phyloP scores from a whole-genome alignment of 2,888 invertebrate genomes.

The Caradrina clavipalpis region DNA sequence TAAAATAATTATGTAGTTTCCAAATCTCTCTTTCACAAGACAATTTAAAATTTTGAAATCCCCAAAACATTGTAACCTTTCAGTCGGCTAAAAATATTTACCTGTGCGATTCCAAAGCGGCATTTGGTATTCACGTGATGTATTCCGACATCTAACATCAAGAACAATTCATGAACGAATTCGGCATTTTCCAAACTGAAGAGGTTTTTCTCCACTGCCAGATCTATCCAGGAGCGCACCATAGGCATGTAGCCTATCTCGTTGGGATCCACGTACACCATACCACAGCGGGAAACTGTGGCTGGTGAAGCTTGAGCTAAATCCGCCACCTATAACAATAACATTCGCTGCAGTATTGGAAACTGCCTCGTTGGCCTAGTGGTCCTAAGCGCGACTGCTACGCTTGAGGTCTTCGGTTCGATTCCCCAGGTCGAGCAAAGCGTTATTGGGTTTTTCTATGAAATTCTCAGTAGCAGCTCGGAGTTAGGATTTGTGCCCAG shows the following conservation, averaged over 20 bases:
- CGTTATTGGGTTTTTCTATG: no score
- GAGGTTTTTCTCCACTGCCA: slow-evolving; percentile 86
- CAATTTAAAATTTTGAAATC: no score
- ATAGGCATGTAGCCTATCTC: slow-evolving; percentile 96
- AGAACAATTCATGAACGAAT: slow-evolving; percentile 93
- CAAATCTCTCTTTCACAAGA: no score
- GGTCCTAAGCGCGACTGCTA: no score
- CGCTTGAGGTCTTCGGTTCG: no score
- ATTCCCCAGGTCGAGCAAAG: no score
- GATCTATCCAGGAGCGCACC: slow-evolving; percentile 94
- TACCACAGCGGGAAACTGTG: slow-evolving; percentile 95
- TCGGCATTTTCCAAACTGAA: slow-evolving; percentile 91
- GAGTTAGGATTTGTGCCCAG: no score
- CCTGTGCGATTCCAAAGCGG: slow-evolving; percentile 94
- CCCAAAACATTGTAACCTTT: no score
- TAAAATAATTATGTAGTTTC: no score
- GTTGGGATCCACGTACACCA: slow-evolving; percentile 97
- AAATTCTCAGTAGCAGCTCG: no score
- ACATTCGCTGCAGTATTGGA: no score
- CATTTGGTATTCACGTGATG: slow-evolving; percentile 93
- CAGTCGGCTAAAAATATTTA: slow-evolving; percentile 66
- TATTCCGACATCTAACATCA: slow-evolving; percentile 93
- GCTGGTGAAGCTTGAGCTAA: slow-evolving; percentile 97
- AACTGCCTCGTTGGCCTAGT: no score
- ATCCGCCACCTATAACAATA: slow-evolving; percentile 92